phyloP scores from a whole-genome alignment of 2,797 vertebrate species.

The Parauchenoglanis punctatus region DNA sequence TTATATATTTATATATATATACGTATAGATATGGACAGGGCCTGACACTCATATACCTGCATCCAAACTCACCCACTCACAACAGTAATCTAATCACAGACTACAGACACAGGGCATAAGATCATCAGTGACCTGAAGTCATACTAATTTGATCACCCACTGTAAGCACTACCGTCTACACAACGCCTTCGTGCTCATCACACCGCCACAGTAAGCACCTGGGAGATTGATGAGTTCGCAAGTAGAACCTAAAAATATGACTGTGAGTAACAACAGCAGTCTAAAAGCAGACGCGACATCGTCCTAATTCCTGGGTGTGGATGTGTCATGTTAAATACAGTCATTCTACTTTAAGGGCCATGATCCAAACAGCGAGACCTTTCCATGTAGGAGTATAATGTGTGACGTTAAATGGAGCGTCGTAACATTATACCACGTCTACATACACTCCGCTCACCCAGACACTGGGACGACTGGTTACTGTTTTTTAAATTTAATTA shows the following conservation, averaged over 20 bases:
- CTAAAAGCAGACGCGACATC: slow-evolving; percentile 44
- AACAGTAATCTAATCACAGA: slow-evolving; percentile 38
- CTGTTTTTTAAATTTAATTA: background rate
- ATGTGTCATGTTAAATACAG: slow-evolving; percentile 42
- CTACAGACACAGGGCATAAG: slow-evolving; percentile 66
- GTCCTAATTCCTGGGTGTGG: slow-evolving; percentile 50
- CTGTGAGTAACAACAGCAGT: slow-evolving; percentile 2
- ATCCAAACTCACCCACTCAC: slow-evolving; percentile 27
- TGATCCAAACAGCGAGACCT: slow-evolving; percentile 20
- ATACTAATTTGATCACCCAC: slow-evolving; percentile 61
- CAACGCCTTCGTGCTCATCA: slow-evolving; percentile 39
- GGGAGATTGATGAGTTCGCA: slow-evolving; percentile 36
- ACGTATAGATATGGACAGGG: background rate
- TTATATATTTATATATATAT: background rate
- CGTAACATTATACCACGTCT: slow-evolving; percentile 23
- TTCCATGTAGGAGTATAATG: slow-evolving; percentile 38
- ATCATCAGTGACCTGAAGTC: slow-evolving; percentile 68
- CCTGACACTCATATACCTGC: slow-evolving; percentile 12
- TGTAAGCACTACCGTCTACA: slow-evolving; percentile 33
- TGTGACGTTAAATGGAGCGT: slow-evolving; percentile 5
- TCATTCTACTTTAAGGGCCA: slow-evolving; percentile 21
- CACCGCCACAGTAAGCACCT: slow-evolving; percentile 31
- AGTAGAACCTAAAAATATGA: slow-evolving; percentile 53
- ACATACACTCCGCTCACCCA: background rate
- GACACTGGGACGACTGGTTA: slow-evolving; percentile 1